Conservation (phyloP, 2,797 vertebrate species). For the Characodon lateralis region DNA sequence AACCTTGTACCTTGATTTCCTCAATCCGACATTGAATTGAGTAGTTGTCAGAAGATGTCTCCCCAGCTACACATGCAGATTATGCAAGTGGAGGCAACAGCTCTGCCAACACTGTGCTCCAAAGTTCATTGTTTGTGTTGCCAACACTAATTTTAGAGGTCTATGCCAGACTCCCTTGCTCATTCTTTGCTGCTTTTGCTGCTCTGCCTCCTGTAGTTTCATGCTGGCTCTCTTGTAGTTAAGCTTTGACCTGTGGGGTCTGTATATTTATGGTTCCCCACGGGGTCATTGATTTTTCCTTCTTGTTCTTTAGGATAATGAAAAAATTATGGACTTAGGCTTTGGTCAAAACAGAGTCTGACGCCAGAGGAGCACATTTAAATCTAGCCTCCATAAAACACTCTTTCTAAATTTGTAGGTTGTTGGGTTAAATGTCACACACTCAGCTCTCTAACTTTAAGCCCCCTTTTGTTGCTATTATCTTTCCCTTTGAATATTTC, state of each 20-base stretch:
- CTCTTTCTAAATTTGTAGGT: slow-evolving; percentile 3
- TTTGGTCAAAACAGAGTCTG: slow-evolving; percentile 28
- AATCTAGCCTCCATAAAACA: slow-evolving; percentile 39
- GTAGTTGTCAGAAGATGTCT: slow-evolving; percentile 12
- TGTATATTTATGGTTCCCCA: slow-evolving; percentile 50
- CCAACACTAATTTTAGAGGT: slow-evolving; percentile 20
- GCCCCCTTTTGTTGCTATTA: not conserved
- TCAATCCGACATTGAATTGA: not conserved
- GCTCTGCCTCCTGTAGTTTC: slow-evolving; percentile 33
- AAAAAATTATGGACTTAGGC: slow-evolving; percentile 30
- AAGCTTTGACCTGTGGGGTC: slow-evolving; percentile 41
- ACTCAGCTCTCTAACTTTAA: not conserved
- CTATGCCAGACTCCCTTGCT: slow-evolving; percentile 26
- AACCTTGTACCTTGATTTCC: not conserved
- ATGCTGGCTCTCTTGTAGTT: slow-evolving; percentile 30
- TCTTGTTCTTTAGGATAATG: slow-evolving; percentile 38
- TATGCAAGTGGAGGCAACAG: slow-evolving; percentile 15
- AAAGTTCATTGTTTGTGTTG: slow-evolving; percentile 33
- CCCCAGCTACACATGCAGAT: not conserved
- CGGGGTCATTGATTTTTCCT: slow-evolving; percentile 49
- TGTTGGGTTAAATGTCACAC: not conserved
- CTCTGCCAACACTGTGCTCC: slow-evolving; percentile 21
- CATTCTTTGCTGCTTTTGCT: slow-evolving; percentile 19
- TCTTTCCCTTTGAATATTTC: not conserved
- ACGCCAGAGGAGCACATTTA: slow-evolving; percentile 25